phyloP scores from a whole-genome alignment of 2,888 invertebrate genomes.

The Cheilosia vernalis region DNA sequence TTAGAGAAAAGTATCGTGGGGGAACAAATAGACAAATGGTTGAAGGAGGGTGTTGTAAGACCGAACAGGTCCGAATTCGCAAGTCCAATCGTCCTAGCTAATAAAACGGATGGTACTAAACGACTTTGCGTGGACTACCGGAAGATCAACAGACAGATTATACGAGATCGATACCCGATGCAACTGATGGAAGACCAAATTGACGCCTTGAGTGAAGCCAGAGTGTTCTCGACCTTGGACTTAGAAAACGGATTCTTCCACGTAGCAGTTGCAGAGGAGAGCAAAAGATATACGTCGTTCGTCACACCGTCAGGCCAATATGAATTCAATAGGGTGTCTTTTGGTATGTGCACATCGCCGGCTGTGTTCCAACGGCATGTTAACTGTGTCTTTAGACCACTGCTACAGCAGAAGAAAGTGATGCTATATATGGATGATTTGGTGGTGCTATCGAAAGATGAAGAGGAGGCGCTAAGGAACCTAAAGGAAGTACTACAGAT shows the following conservation, averaged over 20 bases:
- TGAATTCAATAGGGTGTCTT: constrained; percentile 78
- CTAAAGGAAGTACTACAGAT: constrained; percentile 6
- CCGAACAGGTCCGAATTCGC: constrained; percentile 65
- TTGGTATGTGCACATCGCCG: constrained; percentile 79
- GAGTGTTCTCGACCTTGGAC: constrained; percentile 32
- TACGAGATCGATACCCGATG: neutral
- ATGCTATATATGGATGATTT: constrained; percentile 77
- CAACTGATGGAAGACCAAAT: no score
- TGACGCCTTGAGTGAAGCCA: constrained; percentile 76
- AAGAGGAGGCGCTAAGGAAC: constrained; percentile 28
- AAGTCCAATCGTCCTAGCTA: no score
- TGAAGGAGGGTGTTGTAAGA: constrained; percentile 52
- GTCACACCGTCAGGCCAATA: constrained; percentile 77
- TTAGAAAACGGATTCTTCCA: no score
- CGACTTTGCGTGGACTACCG: no score
- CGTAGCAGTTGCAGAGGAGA: no score
- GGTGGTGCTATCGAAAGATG: constrained; percentile 55
- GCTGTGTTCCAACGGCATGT: constrained; percentile 75
- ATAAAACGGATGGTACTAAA: no score
- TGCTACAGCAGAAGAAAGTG: constrained; percentile 10
- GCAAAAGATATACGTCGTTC: no score
- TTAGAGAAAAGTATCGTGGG: constrained; percentile 21
- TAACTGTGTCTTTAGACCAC: neutral
- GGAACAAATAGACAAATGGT: constrained; percentile 5
- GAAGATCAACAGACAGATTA: no score